A percentile compares a stretch with the other conserved stretches of the same genome.
phyloP scores from a whole-genome alignment of 2,888 invertebrate genomes.

The Caenorhabditis wallacei region DNA sequence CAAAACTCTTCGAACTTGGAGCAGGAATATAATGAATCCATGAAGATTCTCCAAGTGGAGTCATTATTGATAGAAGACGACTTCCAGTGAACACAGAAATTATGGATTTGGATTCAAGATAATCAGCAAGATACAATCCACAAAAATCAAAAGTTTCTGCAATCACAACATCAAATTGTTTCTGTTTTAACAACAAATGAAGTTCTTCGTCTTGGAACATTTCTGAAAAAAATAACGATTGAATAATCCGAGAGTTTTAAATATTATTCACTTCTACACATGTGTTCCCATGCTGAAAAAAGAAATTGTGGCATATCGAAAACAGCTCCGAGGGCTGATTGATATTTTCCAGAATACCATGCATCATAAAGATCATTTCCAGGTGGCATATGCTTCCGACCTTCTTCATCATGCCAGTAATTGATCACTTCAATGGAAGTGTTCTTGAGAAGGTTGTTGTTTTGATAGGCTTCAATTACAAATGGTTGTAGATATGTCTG shows the following conservation, averaged over 20 bases:
- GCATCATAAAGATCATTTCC: constrained; percentile 25
- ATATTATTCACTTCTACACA: constrained; percentile 54
- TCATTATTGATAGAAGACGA: constrained; percentile 12
- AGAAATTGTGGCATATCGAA: constrained; percentile 24
- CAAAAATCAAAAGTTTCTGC: constrained; percentile 64
- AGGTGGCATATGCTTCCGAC: constrained; percentile 23
- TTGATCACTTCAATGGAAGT: constrained; percentile 30
- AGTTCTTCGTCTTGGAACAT: constrained; percentile 46
- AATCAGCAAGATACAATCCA: constrained; percentile 57
- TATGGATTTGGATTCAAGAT: constrained; percentile 28
- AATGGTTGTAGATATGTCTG: constrained; percentile 60
- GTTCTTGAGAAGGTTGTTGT: constrained; percentile 46
- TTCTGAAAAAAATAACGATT: constrained; percentile 15
- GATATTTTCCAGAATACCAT: constrained; percentile 46
- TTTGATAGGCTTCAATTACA: constrained; percentile 40
- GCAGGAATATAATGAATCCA: constrained; percentile 44
- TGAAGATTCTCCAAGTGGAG: constrained; percentile 43
- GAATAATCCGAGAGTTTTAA: too few relatives aligned
- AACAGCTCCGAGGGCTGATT: constrained; percentile 12
- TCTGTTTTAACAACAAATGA: constrained; percentile 30
- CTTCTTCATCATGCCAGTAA: constrained; percentile 53
- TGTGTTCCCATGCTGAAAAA: constrained; percentile 29
- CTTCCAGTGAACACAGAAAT: constrained; percentile 57
- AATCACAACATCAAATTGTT: constrained; percentile 58
- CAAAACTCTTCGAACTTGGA: constrained; percentile 22